These are phyloP conservation scores for Macroteleia sp. DNA, from an alignment of 2,888 invertebrate species.

Conservation along the genomic window DNA sequence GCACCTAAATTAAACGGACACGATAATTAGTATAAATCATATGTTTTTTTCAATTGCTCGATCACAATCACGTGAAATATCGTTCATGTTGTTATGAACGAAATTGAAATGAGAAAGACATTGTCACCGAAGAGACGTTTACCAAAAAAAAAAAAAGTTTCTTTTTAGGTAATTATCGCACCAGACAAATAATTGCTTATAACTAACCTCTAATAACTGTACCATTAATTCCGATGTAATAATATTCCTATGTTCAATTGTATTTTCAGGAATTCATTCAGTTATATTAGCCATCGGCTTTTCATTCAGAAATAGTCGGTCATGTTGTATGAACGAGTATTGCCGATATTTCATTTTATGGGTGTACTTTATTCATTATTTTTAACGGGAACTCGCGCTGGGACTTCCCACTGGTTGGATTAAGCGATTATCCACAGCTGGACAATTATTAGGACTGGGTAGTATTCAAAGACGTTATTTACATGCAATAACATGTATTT, in stretches of 20 bases:
- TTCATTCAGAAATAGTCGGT: constrained; percentile 26
- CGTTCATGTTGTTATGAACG: no score
- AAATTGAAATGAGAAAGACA: no score
- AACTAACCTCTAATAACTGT: no score
- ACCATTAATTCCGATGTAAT: no score
- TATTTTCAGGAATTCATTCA: no score
- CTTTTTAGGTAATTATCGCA: no score
- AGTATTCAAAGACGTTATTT: constrained; percentile 45
- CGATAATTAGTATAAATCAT: constrained; percentile 46
- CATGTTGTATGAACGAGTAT: constrained; percentile 32
- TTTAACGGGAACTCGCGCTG: constrained; percentile 33
- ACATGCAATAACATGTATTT: constrained; percentile 51
- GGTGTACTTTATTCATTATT: constrained; percentile 40
- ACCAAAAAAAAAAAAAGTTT: no score
- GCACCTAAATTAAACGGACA: constrained; percentile 18
- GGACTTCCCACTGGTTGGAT: constrained; percentile 44
- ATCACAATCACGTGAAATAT: no score
- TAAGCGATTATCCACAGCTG: constrained; percentile 56
- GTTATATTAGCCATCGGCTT: no score
- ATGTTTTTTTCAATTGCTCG: constrained; percentile 35
- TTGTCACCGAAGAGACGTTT: no score
- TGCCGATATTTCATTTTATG: constrained; percentile 39
- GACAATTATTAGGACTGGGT: constrained; percentile 47
- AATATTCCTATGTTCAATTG: no score
- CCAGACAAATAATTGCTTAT: no score